These are phyloP conservation scores for Agrotis puta DNA, from an alignment of 2,888 invertebrate species.

Conservation along the genomic window DNA sequence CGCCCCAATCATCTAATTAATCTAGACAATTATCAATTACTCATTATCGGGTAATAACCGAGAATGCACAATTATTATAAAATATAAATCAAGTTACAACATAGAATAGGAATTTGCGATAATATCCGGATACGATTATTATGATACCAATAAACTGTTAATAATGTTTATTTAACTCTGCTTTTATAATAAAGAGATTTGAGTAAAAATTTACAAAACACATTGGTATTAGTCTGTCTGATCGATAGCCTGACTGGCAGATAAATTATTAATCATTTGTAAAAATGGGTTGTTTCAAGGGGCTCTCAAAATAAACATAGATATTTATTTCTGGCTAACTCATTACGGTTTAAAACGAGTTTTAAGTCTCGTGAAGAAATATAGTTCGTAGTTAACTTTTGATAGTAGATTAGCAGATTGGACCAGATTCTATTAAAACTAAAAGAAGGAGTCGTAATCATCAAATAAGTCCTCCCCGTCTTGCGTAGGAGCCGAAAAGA, in stretches of 20 bases:
- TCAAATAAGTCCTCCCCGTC: too few relatives aligned
- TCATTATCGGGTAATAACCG: conserved; percentile 2
- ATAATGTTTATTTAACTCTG: conserved; percentile 5
- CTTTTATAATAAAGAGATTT: not conserved
- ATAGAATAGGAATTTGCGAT: conserved; percentile 35
- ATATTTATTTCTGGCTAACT: too few relatives aligned
- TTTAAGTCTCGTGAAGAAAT: too few relatives aligned
- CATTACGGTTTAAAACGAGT: too few relatives aligned
- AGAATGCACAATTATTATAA: conserved; percentile 14
- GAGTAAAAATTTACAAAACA: not conserved
- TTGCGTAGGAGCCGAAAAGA: too few relatives aligned
- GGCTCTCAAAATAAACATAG: too few relatives aligned
- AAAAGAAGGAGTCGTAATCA: too few relatives aligned
- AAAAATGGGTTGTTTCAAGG: too few relatives aligned
- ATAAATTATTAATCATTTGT: not conserved
- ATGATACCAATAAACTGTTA: conserved; percentile 8
- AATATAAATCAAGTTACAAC: conserved; percentile 32
- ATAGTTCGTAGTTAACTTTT: too few relatives aligned
- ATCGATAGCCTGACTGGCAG: not conserved
- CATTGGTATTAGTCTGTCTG: not conserved
- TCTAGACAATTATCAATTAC: not conserved
- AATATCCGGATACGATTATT: conserved; percentile 29
- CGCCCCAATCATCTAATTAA: not conserved
- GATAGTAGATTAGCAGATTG: too few relatives aligned
- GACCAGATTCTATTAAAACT: too few relatives aligned